phyloP scores from a whole-genome alignment of 37 sponge, comb jelly and placozoan genomes.

The Ephydatia muelleri region DNA sequence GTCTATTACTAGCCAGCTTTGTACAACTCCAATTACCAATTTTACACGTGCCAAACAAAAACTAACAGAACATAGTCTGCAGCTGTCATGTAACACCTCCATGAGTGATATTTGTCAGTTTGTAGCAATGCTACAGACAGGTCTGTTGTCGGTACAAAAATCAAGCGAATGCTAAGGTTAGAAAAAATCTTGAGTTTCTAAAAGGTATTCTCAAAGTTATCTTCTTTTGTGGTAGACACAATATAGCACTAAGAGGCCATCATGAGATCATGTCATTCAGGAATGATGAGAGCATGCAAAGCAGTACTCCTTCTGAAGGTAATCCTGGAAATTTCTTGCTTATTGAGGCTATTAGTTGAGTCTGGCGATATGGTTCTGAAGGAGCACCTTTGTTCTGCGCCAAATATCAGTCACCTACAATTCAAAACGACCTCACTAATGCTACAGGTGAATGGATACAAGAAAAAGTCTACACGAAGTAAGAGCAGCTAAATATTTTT shows the following conservation, averaged over 20 bases:
- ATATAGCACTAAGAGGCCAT: slow-evolving; percentile 14
- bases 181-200: no score
- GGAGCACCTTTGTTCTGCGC: slow-evolving; percentile 24
- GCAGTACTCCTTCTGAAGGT: neutral
- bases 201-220: no score
- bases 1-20: no score
- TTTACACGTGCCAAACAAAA: no score
- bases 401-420: slow-evolving; percentile 25
- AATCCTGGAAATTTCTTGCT: slow-evolving; percentile 36
- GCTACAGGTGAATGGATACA: slow-evolving; percentile 5
- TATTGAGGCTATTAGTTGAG: slow-evolving; percentile 19
- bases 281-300: neutral
- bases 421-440: slow-evolving; percentile 28
- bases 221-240: neutral
- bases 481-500: no score
- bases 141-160: no score
- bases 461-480: slow-evolving; percentile 12
- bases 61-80: no score
- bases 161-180: no score
- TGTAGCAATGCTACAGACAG: no score
- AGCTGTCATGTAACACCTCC: no score
- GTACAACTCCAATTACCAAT: no score
- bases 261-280: neutral
- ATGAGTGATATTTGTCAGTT: no score
- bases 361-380: slow-evolving; percentile 23